phyloP scores from a whole-genome alignment of 2,113 vertebrate genomes.

The Hoplias malabaricus region DNA sequence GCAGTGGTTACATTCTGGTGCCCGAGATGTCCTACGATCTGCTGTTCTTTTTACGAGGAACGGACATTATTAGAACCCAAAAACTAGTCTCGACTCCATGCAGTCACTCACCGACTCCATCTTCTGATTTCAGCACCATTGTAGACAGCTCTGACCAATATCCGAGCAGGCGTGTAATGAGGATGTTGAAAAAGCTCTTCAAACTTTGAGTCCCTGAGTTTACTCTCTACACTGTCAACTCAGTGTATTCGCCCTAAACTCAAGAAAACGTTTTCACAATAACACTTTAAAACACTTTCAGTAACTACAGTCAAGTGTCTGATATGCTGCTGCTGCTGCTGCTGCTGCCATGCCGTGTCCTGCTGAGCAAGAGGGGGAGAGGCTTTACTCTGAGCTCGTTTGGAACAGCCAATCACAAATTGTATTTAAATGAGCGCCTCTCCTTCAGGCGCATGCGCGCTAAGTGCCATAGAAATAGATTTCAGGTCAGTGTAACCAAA shows the following conservation, averaged over 20 bases:
- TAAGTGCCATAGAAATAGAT: neutral
- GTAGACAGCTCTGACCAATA: neutral
- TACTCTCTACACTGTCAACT: neutral
- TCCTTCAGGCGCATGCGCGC: neutral
- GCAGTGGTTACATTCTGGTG: too few species aligned
- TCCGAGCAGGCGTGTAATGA: neutral
- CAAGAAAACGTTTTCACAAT: neutral
- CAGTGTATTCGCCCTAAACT: too few species aligned
- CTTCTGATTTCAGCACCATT: conserved; percentile 55
- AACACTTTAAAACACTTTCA: neutral
- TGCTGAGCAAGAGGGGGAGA: neutral
- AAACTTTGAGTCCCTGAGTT: neutral
- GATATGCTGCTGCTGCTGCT: too few species aligned
- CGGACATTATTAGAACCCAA: too few species aligned
- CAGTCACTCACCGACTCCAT: conserved; percentile 44
- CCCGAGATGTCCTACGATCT: too few species aligned
- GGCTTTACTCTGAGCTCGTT: neutral
- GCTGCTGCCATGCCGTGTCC: neutral
- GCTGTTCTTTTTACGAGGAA: too few species aligned
- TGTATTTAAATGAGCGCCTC: too few species aligned
- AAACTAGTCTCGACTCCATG: neutral
- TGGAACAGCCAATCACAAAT: conserved; percentile 25
- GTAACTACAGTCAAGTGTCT: neutral
- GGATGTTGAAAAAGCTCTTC: neutral
- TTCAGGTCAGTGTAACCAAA: too few species aligned